Evolutionary conservation across 2,113 vertebrate species (phyloP), one percentile per base, ranked within the genome.

Genomic region (Gobio gobio): DNA sequence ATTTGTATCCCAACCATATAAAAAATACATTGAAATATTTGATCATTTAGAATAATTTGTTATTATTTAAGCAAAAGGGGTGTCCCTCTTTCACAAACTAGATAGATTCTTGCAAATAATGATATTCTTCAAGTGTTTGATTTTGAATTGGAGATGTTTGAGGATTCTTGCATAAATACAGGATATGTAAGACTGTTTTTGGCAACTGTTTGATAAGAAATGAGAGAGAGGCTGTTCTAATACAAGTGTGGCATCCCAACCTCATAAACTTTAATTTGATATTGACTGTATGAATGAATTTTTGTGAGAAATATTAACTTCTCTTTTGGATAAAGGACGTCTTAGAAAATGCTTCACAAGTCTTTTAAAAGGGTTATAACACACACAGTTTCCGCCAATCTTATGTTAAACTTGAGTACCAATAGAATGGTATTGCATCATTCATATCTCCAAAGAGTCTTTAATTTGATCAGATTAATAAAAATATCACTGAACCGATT

Each of bases 211-310:
- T 78, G 36, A 58, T 36, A 40, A 33, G 33, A 56, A 13, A 33
- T 22, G 51, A 68, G 33, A 68, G 33, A 40, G 33, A 40, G 64
- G 16, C 64, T 68, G 33, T 40, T 78, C 49, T 58, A 78, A 78
- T 40, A 77, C 16, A 58, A 78, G 51, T 58, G 33, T 78, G 33
- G 76, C 20, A 78, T 78, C 29, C 54, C 76, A 78, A 33, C 29
- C 73, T 54, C 45, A 75, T 54, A 29, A 20, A 51, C 76, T 40
- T 59, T 58, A 40, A 78, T 78, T 78, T 78, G 33, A 78, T 78
- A 59, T n/a, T 56, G 54, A 59, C 33, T 43, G 49, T 20, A 77
- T 26, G 26, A 77, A 26, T 56, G 13, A 12, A n/a, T 56, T 59
- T 78, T 59, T 58, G 33, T 16, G 33, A 78, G 51, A 78, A 78